Base-by-base conservation (phyloP, 2,113 vertebrate species). In the Oreotrochilus melanogaster region DNA sequence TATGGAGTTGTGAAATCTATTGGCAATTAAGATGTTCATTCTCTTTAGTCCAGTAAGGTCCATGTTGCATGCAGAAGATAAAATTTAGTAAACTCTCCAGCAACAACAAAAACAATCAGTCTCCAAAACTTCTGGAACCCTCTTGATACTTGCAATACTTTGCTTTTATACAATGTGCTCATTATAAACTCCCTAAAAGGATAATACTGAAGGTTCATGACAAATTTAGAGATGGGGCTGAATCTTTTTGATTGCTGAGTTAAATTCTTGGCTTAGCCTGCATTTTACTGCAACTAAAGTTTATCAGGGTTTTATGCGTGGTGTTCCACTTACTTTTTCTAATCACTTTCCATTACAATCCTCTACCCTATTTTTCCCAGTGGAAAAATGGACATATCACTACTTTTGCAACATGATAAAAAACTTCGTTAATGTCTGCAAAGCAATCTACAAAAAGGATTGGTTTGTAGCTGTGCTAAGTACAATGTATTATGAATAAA, bases 401-500 rank as follows among this genome's bases (percentile, higher is more conserved):
- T 74, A 56, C 65, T 23, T 93, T 86, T 83, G 56, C 53, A 39
- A 74, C 4, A 57, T 31, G 42, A 71, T 47, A 74, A 78, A 33
- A 39, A 95, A 61, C 21, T 47, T 86, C 50, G 21, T 61, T 79
- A 62, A 67, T 21, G 27, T 78, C 83, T 74, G 30, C 3, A 4
- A 71, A 92, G 64, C n/a, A 78, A 78, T 81, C 92, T 88, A 27
- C 27, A 80, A 12, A 39, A 39, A 22, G 3, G 57, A 73, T 15
- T 80, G 24, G 61, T 89, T 94, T 73, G 65, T 71, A 88, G 85
- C 67, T 86, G 74, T 67, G 56, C 82, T 92, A 92, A 86, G 72
- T 43, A 58, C 39, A 71, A 71, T 35, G 43, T 43, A 57, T 67
- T 74, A 84, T 88, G 84, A 92, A 79, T 85, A 93, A 86, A 87